Evolutionary conservation across 2,888 invertebrate genomes (phyloP), one percentile per base, ranked within the genome.

Genomic region (Pheosia gnoma): DNA sequence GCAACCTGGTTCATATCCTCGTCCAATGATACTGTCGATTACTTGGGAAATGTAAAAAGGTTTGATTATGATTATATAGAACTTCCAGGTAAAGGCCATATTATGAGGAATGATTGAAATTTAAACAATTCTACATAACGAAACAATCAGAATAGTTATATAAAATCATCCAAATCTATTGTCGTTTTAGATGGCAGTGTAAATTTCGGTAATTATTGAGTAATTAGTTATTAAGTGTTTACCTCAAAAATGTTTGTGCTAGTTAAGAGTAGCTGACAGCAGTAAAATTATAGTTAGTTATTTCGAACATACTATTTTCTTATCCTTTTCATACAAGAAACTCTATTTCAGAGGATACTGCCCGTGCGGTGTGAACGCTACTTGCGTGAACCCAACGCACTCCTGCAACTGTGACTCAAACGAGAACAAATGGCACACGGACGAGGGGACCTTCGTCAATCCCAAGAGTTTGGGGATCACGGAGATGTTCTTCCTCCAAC

Each of bases 331-430:
- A 25, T 25, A 25, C 25, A 25, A 25, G 25, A 37, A 36, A 55
- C 41, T 38, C 37, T 6, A 41, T 84, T 88, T 55, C 84, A 96
- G 96, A 90, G 96, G 96, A 65, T 96, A 96, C 77, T 96, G 96
- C 84, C 95, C 96, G 47, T 96, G 96, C 81, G 96, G 96, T 79
- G 96, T 97, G 70, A 97, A 96, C 80, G 95, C 96, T 75, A 96
- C 96, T 60, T 98, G 98, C 88, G 96, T 96, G 58, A 96, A 96
- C 84, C 95, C 96, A 49, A 95, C 96, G 57, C 95, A 97, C 80
- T 96, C 97, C 75, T 98, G 98, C 91, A 98, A 98, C 89, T 99
- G 98, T 83, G 98, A 99, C 87, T 96, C 96, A 13, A 96, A 96
- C 59, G 97, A 97, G 81, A 96, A 96, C 74, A 97, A 98, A 87